These are phyloP conservation scores for Actinia tenebrosa DNA, from an alignment of 64 coral and sea anemone species.

Conservation along the genomic window DNA sequence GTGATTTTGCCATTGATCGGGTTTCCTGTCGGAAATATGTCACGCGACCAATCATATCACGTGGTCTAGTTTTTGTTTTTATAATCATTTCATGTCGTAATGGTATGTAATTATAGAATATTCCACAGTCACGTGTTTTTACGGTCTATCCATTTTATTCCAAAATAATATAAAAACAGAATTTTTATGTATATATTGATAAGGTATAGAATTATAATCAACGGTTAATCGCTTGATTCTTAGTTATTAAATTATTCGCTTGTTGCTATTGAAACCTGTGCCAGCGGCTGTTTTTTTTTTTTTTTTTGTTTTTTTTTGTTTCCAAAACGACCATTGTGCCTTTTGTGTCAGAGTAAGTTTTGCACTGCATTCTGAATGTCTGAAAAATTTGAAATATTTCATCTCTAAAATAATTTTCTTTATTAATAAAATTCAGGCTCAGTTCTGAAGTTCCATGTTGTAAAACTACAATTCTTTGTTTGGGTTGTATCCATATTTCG, in stretches of 20 bases:
- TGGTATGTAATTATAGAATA: neutral
- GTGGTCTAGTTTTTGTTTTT: neutral
- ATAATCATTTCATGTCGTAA: neutral
- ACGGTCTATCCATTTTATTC: neutral
- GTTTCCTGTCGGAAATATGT: neutral
- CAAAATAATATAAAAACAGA: neutral
- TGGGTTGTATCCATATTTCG: too few species aligned
- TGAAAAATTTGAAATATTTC: neutral
- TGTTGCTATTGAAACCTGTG: neutral
- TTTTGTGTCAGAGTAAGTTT: neutral
- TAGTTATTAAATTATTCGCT: neutral
- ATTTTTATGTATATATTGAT: neutral
- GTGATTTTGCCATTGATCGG: neutral
- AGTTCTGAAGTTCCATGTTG: neutral
- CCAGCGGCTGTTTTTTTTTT: neutral
- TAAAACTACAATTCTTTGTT: too few species aligned
- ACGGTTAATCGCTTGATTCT: neutral
- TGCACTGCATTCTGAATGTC: neutral
- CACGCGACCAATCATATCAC: neutral
- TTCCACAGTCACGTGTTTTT: neutral
- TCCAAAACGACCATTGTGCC: neutral
- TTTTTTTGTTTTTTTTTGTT: too few species aligned
- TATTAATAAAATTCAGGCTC: neutral
- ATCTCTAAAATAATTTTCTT: neutral
- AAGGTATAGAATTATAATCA: neutral